Percentiles rank a stretch among this genome's conserved stretches.
Evolutionary conservation across 1,140 invertebrate species (phyloP).

Genomic region (Homalodisca vitripennis): DNA sequence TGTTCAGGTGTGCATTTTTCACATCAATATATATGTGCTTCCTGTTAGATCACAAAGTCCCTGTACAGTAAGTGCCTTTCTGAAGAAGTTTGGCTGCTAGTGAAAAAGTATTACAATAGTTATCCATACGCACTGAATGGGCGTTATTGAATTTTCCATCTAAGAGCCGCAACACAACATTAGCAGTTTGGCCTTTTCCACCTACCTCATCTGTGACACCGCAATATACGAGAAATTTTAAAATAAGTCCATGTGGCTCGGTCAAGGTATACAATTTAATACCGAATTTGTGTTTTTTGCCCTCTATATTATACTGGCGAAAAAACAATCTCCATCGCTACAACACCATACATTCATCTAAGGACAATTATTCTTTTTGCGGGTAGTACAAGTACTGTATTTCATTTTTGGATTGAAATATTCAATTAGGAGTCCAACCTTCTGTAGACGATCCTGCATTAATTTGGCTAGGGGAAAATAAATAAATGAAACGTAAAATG

Average conservation of each 20-base stretch:
- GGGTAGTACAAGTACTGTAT: neutral
- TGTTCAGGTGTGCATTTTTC: neutral
- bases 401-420: neutral
- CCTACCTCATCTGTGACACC: neutral
- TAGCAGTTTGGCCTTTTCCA: slow-evolving; percentile 31
- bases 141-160: slow-evolving; percentile 16
- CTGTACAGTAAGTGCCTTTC: neutral
- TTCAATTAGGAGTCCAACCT: neutral
- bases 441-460: neutral
- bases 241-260: neutral
- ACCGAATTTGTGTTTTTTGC: neutral
- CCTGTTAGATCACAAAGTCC: neutral
- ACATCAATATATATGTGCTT: neutral
- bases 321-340: neutral
- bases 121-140: slow-evolving; percentile 33
- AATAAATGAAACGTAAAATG: neutral
- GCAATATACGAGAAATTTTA: neutral
- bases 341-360: neutral
- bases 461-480: neutral
- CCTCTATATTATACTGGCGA: slow-evolving; percentile 3
- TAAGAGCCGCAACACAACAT: slow-evolving; percentile 31
- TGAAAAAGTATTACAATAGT: slow-evolving; percentile 28
- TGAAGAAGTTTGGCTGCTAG: slow-evolving; percentile 14
- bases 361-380: neutral
- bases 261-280: slow-evolving; percentile 3